A percentile compares a stretch with the other conserved stretches of the same genome.
phyloP scores from a whole-genome alignment of 2,888 invertebrate species.

The Drosophila borealis region DNA sequence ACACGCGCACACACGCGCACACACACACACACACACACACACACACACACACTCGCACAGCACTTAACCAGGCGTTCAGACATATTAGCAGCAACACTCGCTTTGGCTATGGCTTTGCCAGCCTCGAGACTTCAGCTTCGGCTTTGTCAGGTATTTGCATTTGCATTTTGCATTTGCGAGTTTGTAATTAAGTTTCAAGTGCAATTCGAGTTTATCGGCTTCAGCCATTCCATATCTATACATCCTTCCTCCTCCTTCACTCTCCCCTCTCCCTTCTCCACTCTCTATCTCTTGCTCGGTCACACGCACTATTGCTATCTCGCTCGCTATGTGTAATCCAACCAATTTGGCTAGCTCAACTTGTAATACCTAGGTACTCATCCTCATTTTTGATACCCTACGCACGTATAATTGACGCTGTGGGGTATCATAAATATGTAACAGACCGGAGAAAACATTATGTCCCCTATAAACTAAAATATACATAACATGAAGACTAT shows the following conservation, averaged over 20 bases:
- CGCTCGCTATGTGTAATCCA: slow-evolving; percentile 25
- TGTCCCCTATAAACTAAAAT: not conserved
- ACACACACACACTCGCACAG: slow-evolving; percentile 1
- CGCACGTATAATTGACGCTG: not conserved
- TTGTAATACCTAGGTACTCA: slow-evolving; percentile 46
- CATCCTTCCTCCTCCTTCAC: too few relatives aligned
- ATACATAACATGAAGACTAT: too few relatives aligned
- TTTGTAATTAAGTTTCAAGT: slow-evolving; percentile 77
- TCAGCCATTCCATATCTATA: slow-evolving; percentile 35
- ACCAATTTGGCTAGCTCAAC: slow-evolving; percentile 57
- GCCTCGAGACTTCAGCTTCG: slow-evolving; percentile 28
- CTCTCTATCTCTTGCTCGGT: not conserved
- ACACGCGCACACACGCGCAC: slow-evolving; percentile 1
- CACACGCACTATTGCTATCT: not conserved
- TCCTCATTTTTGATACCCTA: slow-evolving; percentile 33
- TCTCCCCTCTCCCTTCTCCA: not conserved
- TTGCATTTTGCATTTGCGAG: slow-evolving; percentile 68
- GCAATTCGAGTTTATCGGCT: slow-evolving; percentile 72
- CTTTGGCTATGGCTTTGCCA: slow-evolving; percentile 16
- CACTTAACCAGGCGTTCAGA: slow-evolving; percentile 62
- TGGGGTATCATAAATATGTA: not conserved
- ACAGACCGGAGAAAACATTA: not conserved
- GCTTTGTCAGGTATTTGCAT: slow-evolving; percentile 63
- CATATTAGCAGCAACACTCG: slow-evolving; percentile 47
- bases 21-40: slow-evolving; percentile 5